Evolutionary conservation across 2,888 invertebrate genomes (phyloP).

Genomic region (Drosophila phalerata): DNA sequence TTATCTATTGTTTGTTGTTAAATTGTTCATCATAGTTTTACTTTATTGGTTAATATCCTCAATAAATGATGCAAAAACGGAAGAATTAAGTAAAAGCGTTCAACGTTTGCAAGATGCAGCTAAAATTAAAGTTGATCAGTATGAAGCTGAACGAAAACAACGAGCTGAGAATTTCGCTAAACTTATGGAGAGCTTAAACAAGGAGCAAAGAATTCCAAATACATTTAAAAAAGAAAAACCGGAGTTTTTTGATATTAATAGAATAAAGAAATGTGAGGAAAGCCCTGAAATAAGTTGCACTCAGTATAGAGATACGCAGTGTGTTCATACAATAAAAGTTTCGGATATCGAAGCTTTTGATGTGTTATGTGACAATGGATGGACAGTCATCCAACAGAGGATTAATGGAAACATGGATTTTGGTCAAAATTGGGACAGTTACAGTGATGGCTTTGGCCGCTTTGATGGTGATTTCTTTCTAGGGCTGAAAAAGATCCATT

Average conservation of each 20-base stretch:
- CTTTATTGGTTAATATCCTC: no score
- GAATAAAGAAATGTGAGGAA: neutral
- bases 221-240: neutral
- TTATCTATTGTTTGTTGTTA: no score
- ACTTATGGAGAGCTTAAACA: no score
- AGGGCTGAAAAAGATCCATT: neutral
- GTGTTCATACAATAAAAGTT: neutral
- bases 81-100: no score
- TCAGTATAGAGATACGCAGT: neutral
- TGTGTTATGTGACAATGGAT: neutral
- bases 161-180: no score
- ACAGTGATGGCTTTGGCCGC: neutral
- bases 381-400: constrained; percentile 1
- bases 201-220: neutral
- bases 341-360: neutral
- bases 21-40: no score
- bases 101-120: no score
- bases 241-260: neutral
- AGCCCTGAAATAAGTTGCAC: neutral
- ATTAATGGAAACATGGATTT: neutral
- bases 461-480: neutral
- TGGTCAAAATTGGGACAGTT: neutral
- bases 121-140: no score
- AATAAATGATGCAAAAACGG: no score
- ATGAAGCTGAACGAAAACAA: no score